A percentile compares a stretch with the other conserved stretches of the same genome.
phyloP scores from a whole-genome alignment of 2,113 vertebrate species.

The Perca flavescens region DNA sequence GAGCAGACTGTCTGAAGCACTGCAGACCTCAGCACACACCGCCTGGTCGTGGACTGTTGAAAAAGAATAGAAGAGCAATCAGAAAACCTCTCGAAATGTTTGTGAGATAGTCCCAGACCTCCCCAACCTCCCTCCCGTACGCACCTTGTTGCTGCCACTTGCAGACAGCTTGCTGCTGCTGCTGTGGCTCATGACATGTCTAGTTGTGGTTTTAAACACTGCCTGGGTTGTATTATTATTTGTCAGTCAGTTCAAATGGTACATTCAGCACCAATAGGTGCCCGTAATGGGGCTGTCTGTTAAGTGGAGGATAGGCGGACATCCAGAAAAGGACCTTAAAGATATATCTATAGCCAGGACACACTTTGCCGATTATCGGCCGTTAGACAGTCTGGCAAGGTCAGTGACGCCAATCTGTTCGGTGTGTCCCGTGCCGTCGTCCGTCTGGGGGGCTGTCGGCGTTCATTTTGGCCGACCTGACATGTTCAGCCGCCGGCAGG shows the following conservation, averaged over 20 bases:
- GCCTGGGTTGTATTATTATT: constrained; percentile 14
- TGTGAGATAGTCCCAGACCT: constrained; percentile 36
- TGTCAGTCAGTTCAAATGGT: constrained; percentile 18
- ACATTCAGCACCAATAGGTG: constrained; percentile 10
- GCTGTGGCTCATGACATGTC: constrained; percentile 4
- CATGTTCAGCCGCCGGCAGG: too few relatives aligned
- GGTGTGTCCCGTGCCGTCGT: too few relatives aligned
- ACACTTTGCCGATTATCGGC: too few relatives aligned
- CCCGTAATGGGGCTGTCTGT: constrained; percentile 3
- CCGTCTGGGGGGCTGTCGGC: too few relatives aligned
- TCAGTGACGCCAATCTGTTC: too few relatives aligned
- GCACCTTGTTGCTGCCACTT: constrained; percentile 8
- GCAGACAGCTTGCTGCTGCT: not conserved
- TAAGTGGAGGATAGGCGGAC: not conserved
- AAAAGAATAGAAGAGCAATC: constrained; percentile 37
- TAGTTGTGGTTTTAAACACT: constrained; percentile 12
- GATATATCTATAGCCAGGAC: not conserved
- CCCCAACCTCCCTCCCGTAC: not conserved
- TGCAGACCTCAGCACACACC: constrained; percentile 13
- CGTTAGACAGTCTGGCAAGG: too few relatives aligned
- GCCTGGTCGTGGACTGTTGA: constrained; percentile 7
- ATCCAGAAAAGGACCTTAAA: not conserved
- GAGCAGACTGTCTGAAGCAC: constrained; percentile 19
- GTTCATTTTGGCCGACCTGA: too few relatives aligned
- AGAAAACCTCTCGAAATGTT: constrained; percentile 38